Percentiles rank a stretch among this genome's conserved stretches.
phyloP scores from a whole-genome alignment of 2,888 invertebrate species.

The Isotomurus palustris region DNA sequence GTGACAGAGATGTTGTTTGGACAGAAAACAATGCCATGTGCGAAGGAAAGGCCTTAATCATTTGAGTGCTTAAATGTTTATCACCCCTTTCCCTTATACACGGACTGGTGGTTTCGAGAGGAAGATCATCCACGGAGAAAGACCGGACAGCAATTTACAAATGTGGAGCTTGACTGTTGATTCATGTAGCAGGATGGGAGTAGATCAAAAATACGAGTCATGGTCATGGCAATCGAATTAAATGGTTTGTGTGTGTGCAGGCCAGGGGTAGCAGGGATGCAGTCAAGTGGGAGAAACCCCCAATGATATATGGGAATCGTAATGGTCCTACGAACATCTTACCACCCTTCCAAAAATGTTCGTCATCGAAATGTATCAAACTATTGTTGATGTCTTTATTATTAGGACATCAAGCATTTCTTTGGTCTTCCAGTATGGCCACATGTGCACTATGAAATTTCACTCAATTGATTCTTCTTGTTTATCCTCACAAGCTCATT shows the following conservation, averaged over 20 bases:
- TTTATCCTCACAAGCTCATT: too few relatives aligned
- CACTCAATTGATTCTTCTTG: slow-evolving; percentile 12
- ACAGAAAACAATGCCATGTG: slow-evolving; percentile 45
- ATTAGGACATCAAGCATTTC: slow-evolving; percentile 12
- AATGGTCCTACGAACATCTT: neutral
- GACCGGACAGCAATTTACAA: too few relatives aligned
- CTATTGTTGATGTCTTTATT: slow-evolving; percentile 14
- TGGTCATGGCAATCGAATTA: slow-evolving; percentile 42
- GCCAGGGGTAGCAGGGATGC: neutral
- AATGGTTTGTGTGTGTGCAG: slow-evolving; percentile 2
- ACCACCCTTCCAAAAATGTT: neutral
- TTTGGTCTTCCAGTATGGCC: slow-evolving; percentile 18
- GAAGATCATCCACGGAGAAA: too few relatives aligned
- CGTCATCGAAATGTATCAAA: neutral
- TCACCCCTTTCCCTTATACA: slow-evolving; percentile 37
- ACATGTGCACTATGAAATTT: slow-evolving; percentile 38
- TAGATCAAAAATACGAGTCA: slow-evolving; percentile 35
- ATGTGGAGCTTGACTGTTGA: too few relatives aligned
- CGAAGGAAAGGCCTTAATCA: slow-evolving; percentile 31
- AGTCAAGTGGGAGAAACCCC: too few relatives aligned
- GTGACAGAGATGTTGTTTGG: slow-evolving; percentile 25
- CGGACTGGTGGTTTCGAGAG: neutral
- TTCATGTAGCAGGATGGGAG: too few relatives aligned
- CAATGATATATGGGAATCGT: too few relatives aligned
- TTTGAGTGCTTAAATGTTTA: slow-evolving; percentile 30